Evolutionary conservation across 2,113 vertebrate genomes (phyloP), one percentile per base, ranked within the genome.

Genomic region (Erpornis zantholeuca): DNA sequence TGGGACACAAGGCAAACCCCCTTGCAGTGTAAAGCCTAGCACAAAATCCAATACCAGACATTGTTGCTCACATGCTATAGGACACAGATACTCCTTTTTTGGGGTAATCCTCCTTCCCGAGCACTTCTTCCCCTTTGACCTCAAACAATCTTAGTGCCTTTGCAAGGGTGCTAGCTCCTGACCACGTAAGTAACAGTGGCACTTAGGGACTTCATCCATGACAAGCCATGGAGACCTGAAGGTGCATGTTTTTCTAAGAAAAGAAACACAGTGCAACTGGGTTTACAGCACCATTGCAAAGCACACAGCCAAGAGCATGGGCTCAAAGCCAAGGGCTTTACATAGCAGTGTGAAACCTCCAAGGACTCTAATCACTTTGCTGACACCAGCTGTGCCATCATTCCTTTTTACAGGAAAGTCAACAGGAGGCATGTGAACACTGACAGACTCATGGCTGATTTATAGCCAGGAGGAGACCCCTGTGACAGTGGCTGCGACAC

Each of bases 261-360:
- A 79, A 82, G 56, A 53, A 87, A 61, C 35, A 17, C 50, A 40
- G 56, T 2, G 3, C 85, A 56, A 60, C 25, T 50, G 24, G 10
- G 21, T 38, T 92, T 65, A 61, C 35, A 86, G 54, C 54, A 86
- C 47, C 52, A 47, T 22, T 52, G 38, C 63, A 64, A 88, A 85
- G 69, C 42, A 72, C n/a, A 2, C 36, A 69, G 85, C 18, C 73
- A 54, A 54, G 47, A 61, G 68, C 45, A 12, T 0, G 1, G 82
- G 68, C 82, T 54, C 29, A 54, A 63, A 86, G 88, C 88, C 92
- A 86, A 92, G 42, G 65, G 75, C 76, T 93, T 77, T 86, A 61
- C 38, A 83, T 35, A 86, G 82, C 82, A 88, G 50, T 0, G 0
- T 61, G 64, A 95, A 94, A 83, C 54, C 79, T 93, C 63, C 68